Base-by-base conservation (phyloP, 2,113 vertebrate species). In the Plestiodon gilberti region DNA sequence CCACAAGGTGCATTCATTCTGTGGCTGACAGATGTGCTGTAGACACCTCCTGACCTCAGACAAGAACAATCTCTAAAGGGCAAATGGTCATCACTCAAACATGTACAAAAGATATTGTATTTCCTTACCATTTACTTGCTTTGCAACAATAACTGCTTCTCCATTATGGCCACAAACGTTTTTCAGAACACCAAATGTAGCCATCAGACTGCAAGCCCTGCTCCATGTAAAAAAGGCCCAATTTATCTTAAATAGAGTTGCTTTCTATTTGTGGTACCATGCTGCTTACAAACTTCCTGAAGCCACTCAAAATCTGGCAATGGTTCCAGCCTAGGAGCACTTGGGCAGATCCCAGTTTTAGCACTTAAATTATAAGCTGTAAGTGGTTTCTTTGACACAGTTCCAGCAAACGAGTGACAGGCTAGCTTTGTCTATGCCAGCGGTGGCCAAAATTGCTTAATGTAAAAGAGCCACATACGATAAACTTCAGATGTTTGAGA, bases 351-450 rank as follows among this genome's bases (percentile, higher is more conserved):
- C 82, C 91, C 93, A 85, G 91, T 93, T 95, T 94, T 92, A 93
- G 93, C 92, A 80, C 93, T 85, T 90, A 95, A 94, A 95, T 95
- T 94, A 94, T 93, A 95, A 93, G 93, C 91, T 86, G 38, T 10
- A 85, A 87, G 0, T 84, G 86, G 90, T 1, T 83, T 70, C 70
- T 85, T 93, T 95, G 94, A 90, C 91, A 83, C 1, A 0, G 91
- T 74, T 94, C 93, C 95, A 95, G 86, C 13, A 64, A 17, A 2
- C 69, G 43, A 7, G 48, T 59, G 82, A 82, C 87, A 85, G 7
- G 2, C 82, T 88, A 83, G 70, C 90, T 86, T 81, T 85, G 73
- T 70, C 70, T 6, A 15, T 6, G n/a, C n/a, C n/a, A n/a, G n/a
- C n/a, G n/a, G n/a, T n/a, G n/a, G n/a, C n/a, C n/a, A n/a, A n/a